Percentiles rank a stretch among this genome's conserved stretches.
Conservation (phyloP, 2,113 vertebrate species). For the Clarias magur region DNA sequence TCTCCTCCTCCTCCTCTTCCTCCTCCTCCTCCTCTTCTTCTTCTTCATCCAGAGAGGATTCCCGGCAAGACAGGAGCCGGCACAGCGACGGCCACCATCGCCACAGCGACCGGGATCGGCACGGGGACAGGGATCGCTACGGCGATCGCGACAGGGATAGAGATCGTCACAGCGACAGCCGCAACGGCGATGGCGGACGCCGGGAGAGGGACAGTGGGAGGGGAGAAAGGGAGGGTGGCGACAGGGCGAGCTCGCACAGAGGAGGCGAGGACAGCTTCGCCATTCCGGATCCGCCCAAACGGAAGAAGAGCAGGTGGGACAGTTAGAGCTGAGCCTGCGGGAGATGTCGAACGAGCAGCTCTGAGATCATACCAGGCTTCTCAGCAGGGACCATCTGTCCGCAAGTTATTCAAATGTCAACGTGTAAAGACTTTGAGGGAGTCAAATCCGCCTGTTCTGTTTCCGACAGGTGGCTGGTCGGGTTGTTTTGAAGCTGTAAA, state of each 20-base stretch:
- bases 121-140: constrained; percentile 57
- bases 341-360: constrained; percentile 22
- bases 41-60: constrained; percentile 69
- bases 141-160: constrained; percentile 54
- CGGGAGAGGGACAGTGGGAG: constrained; percentile 56
- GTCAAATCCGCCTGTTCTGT: background rate
- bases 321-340: constrained; percentile 72
- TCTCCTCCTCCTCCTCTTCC: constrained; percentile 50
- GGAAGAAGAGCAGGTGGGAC: constrained; percentile 98
- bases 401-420: background rate
- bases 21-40: constrained; percentile 64
- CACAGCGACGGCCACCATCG: constrained; percentile 70
- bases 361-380: constrained; percentile 52
- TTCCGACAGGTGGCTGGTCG: background rate
- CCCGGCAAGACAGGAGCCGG: constrained; percentile 71
- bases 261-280: constrained; percentile 86
- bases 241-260: constrained; percentile 55
- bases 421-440: background rate
- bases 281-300: constrained; percentile 90
- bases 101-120: constrained; percentile 68
- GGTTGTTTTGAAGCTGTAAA: background rate
- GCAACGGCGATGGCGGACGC: constrained; percentile 63
- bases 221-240: constrained; percentile 45
- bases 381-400: constrained; percentile 47
- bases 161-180: constrained; percentile 68